phyloP scores from a whole-genome alignment of 2,113 vertebrate genomes.

The Epinephelus lanceolatus region DNA sequence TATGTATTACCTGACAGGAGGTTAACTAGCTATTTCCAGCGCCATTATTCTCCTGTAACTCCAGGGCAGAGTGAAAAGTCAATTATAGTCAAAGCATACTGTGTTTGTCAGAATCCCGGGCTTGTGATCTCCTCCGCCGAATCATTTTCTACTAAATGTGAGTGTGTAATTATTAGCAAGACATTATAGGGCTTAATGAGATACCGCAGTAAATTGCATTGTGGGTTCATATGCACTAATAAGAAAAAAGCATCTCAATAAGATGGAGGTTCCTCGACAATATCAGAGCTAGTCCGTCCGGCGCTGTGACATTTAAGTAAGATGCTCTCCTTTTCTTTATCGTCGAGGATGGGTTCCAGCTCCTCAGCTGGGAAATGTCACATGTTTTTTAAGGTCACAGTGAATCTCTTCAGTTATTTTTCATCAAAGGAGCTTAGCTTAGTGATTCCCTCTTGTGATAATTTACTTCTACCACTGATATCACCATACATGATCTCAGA shows the following conservation, averaged over 20 bases:
- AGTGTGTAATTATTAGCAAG: conserved; percentile 72
- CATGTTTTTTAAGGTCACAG: conserved; percentile 71
- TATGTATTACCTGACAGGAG: conserved; percentile 77
- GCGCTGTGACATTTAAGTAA: conserved; percentile 76
- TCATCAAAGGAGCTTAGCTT: conserved; percentile 66
- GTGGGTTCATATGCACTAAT: conserved; percentile 15
- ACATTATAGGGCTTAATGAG: conserved; percentile 70
- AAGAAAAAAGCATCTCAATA: conserved; percentile 4
- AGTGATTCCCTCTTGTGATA: conserved; percentile 49
- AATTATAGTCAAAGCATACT: conserved; percentile 75
- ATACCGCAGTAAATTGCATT: conserved; percentile 54
- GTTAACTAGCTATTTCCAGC: conserved; percentile 80
- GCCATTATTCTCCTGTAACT: conserved; percentile 77
- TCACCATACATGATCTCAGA: conserved; percentile 27
- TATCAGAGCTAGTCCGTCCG: conserved; percentile 55
- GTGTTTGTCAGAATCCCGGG: conserved; percentile 65
- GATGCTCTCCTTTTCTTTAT: conserved; percentile 66
- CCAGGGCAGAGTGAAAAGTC: conserved; percentile 75
- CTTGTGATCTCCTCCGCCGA: conserved; percentile 52
- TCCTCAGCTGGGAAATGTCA: conserved; percentile 75
- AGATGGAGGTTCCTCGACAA: conserved; percentile 38
- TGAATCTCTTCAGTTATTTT: conserved; percentile 66
- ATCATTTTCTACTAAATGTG: conserved; percentile 68
- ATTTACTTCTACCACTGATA: conserved; percentile 39
- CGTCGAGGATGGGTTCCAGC: conserved; percentile 61